A percentile compares a stretch with the other conserved stretches of the same genome.
Evolutionary conservation across 2,888 invertebrate genomes (phyloP).

Genomic region (Phragmatobia fuliginosa): DNA sequence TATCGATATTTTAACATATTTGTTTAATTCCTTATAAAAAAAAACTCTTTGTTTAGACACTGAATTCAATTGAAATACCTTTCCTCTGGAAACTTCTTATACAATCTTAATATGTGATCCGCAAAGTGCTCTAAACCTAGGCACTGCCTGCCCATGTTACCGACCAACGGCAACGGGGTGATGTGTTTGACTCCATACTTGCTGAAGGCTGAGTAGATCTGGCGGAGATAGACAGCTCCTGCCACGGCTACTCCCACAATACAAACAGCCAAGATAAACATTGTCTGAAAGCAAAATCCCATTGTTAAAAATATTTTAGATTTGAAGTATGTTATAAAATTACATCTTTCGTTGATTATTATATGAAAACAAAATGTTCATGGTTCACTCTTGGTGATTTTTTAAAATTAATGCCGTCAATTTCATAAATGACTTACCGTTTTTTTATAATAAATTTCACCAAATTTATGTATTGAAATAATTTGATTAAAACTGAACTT

Average conservation of each 20-base stretch:
- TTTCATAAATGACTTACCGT: too few relatives aligned
- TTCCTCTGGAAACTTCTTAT: not conserved
- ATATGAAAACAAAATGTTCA: too few relatives aligned
- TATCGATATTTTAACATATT: not conserved
- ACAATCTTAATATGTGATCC: not conserved
- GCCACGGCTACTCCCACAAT: constrained; percentile 19
- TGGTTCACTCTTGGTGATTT: too few relatives aligned
- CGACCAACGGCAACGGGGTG: constrained; percentile 33
- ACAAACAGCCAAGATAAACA: constrained; percentile 16
- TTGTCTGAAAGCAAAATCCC: not conserved
- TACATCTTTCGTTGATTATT: too few relatives aligned
- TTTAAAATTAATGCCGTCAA: too few relatives aligned
- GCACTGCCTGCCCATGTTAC: constrained; percentile 15
- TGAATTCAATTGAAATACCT: not conserved
- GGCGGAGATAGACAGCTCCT: constrained; percentile 25
- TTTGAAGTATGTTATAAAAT: too few relatives aligned
- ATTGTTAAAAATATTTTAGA: too few relatives aligned
- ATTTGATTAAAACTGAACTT: not conserved
- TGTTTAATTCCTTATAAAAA: not conserved
- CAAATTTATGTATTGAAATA: too few relatives aligned
- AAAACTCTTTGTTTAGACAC: too few relatives aligned
- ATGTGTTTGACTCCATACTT: constrained; percentile 31
- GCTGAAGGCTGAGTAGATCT: constrained; percentile 26
- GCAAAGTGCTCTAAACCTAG: not conserved
- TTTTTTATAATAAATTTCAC: too few relatives aligned